Evolutionary conservation across 2,888 invertebrate species (phyloP).

Genomic region (Electrophaes corylata): DNA sequence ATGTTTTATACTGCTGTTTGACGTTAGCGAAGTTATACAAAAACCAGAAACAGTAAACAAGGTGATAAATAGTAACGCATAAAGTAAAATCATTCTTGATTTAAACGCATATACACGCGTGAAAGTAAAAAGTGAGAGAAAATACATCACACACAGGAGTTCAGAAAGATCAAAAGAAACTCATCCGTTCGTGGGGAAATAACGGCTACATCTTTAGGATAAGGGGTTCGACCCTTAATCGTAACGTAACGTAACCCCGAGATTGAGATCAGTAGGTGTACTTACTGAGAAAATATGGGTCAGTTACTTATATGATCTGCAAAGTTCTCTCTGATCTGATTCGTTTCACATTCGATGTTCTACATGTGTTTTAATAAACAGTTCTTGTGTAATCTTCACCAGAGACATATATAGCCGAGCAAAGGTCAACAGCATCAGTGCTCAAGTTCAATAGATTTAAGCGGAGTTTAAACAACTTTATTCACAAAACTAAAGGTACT

Average conservation of each 20-base stretch:
- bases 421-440: slow-evolving; percentile 8
- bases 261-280: slow-evolving; percentile 15
- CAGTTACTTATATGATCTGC: slow-evolving; percentile 22
- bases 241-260: slow-evolving; percentile 9
- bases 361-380: background rate
- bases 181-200: background rate
- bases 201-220: slow-evolving; percentile 3
- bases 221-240: slow-evolving; percentile 22
- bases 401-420: slow-evolving; percentile 1
- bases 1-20: background rate
- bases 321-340: slow-evolving; percentile 11
- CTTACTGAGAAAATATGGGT: slow-evolving; percentile 17
- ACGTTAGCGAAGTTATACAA: background rate
- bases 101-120: background rate
- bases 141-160: slow-evolving; percentile 2
- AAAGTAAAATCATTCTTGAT: background rate
- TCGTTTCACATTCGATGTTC: slow-evolving; percentile 1
- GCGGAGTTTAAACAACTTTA: background rate
- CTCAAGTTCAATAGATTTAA: slow-evolving; percentile 10
- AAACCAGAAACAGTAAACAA: background rate
- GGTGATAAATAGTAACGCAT: background rate
- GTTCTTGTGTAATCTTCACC: background rate
- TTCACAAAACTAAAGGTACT: slow-evolving; percentile 15
- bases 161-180: slow-evolving; percentile 3
- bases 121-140: slow-evolving; percentile 3